Evolutionary conservation across 2,113 vertebrate species (phyloP), one percentile per base, ranked within the genome.

Genomic region (Nothoprocta perdicaria): DNA sequence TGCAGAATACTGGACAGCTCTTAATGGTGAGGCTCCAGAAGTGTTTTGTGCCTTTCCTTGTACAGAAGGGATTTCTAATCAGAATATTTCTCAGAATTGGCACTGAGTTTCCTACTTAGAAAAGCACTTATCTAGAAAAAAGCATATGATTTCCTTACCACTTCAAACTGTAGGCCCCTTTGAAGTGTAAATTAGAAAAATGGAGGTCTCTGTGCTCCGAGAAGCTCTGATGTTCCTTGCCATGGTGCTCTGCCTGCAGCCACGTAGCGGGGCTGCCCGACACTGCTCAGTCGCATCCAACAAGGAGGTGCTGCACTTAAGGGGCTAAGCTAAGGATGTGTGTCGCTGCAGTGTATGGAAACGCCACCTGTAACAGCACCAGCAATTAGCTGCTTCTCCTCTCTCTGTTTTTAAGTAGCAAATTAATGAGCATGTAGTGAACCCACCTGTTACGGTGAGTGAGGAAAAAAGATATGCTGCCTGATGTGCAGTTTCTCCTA

Each of bases 181-280:
- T 97, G 95, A 98, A 96, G 97, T 97, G 96, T 81, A 97, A 97
- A 97, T 97, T 57, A 62, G 68, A 82, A 82, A 90, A 93, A 91
- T 73, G 85, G 95, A 95, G 86, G 74, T 94, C 86, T 95, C 50
- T 7, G 41, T 1, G 15, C 81, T 95, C 5, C 26, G 68, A 88
- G 85, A 84, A 95, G 74, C 78, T 95, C 38, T 68, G 72, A 55
- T 76, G 84, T 73, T 40, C 55, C 29, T 93, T 50, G 92, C 80
- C 5, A 27, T 50, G 82, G 78, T 46, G 79, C 72, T 76, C 1
- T 60, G n/a, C 80, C 83, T 65, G 9, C 75, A 76, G 45, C 72
- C 31, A 16, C 61, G 38, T 46, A 71, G 23, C 50, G 33, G 66
- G 45, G 33, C 62, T 95, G 79, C 77, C 78, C 75, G 57, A 69